A percentile compares a stretch with the other conserved stretches of the same genome.
Conservation (phyloP, 2,797 vertebrate genomes). For the Enteromius thamalakanensis region DNA sequence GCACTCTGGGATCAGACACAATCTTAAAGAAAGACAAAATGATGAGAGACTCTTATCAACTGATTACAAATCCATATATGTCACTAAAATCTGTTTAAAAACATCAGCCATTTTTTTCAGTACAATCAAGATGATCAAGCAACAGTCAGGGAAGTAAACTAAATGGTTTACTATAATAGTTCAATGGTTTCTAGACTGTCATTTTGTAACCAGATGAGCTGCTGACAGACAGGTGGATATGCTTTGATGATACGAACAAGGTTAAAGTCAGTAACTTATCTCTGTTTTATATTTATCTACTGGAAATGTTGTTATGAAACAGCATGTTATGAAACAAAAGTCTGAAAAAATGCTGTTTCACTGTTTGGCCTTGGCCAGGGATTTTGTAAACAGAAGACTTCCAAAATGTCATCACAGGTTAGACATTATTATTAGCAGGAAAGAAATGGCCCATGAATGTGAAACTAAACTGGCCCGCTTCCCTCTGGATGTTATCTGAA, state of each 20-base stretch:
- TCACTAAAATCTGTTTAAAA: neutral
- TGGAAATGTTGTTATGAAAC: constrained; percentile 4
- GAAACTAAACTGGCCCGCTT: neutral
- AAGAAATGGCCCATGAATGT: neutral
- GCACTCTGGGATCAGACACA: constrained; percentile 87
- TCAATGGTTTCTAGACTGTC: neutral
- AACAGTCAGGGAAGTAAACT: neutral
- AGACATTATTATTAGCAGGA: constrained; percentile 57
- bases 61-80: neutral
- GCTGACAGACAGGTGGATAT: neutral
- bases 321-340: constrained; percentile 28
- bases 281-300: constrained; percentile 12
- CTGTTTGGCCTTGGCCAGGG: constrained; percentile 60
- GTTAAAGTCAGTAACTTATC: constrained; percentile 32
- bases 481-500: neutral
- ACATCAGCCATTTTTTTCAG: neutral
- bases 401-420: constrained; percentile 26
- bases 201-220: neutral
- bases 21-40: constrained; percentile 80
- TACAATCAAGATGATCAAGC: neutral
- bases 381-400: constrained; percentile 47
- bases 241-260: constrained; percentile 3
- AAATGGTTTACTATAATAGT: neutral
- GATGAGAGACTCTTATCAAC: neutral
- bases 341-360: constrained; percentile 56